phyloP scores from a whole-genome alignment of 1,140 invertebrate genomes.

The Drosophila pectinifera region DNA sequence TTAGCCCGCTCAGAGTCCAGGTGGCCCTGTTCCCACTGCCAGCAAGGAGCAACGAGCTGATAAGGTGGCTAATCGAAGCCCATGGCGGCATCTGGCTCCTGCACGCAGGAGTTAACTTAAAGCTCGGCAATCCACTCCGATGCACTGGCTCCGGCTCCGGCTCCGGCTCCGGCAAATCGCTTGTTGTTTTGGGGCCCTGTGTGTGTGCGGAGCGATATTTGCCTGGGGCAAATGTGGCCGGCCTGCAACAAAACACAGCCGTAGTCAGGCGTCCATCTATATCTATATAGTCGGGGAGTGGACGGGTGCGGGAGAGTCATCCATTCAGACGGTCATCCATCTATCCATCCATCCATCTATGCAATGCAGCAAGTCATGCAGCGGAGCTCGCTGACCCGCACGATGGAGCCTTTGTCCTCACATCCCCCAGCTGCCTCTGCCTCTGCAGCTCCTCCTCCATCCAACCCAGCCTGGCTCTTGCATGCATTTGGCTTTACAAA shows the following conservation, averaged over 20 bases:
- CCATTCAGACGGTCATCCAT: slow-evolving; percentile 55
- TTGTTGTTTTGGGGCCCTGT: slow-evolving; percentile 38
- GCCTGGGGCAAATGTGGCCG: slow-evolving; percentile 69
- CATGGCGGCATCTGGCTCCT: slow-evolving; percentile 4
- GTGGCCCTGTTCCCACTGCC: slow-evolving; percentile 31
- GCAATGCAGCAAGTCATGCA: slow-evolving; percentile 82
- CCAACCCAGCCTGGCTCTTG: slow-evolving; percentile 59
- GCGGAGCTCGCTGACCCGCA: slow-evolving; percentile 80
- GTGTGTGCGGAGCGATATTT: slow-evolving; percentile 49
- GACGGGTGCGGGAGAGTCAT: slow-evolving; percentile 45
- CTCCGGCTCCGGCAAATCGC: slow-evolving; percentile 59
- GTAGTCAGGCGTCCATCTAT: slow-evolving; percentile 62
- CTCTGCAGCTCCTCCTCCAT: slow-evolving; percentile 9
- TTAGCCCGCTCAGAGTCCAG: slow-evolving; percentile 36
- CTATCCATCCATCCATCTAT: slow-evolving; percentile 76
- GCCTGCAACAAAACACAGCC: slow-evolving; percentile 62
- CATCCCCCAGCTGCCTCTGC: slow-evolving; percentile 1
- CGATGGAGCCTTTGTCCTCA: slow-evolving; percentile 71
- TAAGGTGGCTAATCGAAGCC: slow-evolving; percentile 33
- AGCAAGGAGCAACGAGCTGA: slow-evolving; percentile 53
- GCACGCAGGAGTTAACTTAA: slow-evolving; percentile 40
- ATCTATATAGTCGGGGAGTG: slow-evolving; percentile 33
- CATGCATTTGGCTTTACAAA: slow-evolving; percentile 82
- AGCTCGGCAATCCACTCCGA: slow-evolving; percentile 46
- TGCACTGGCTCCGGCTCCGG: slow-evolving; percentile 50